phyloP scores from a whole-genome alignment of 1,140 invertebrate genomes.

The Drusus annulatus region DNA sequence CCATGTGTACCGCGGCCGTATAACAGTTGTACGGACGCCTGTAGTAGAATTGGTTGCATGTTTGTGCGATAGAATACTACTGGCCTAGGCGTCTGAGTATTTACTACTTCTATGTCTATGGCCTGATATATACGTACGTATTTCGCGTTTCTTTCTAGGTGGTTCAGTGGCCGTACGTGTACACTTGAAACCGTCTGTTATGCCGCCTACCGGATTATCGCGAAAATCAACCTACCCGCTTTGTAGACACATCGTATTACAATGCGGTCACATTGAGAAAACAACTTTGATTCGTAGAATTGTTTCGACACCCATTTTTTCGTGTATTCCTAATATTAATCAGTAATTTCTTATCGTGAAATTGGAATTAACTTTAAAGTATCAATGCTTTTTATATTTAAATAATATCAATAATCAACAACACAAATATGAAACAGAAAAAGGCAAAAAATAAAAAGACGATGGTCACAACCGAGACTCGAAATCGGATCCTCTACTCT shows the following conservation, averaged over 20 bases:
- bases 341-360: too few relatives aligned
- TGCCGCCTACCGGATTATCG: conserved; percentile 1
- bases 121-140: background rate
- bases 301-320: background rate
- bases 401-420: too few relatives aligned
- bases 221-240: background rate
- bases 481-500: too few relatives aligned
- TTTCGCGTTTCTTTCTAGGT: conserved; percentile 24
- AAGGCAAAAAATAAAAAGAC: too few relatives aligned
- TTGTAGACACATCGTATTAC: background rate
- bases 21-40: conserved; percentile 29
- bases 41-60: conserved; percentile 35
- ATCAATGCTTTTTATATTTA: too few relatives aligned
- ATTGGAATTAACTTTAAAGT: too few relatives aligned
- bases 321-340: too few relatives aligned
- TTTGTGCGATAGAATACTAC: background rate
- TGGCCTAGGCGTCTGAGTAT: background rate
- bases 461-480: too few relatives aligned
- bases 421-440: too few relatives aligned
- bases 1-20: background rate
- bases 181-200: conserved; percentile 31
- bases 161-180: conserved; percentile 31
- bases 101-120: background rate
- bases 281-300: background rate
- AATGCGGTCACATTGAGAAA: background rate